Evolutionary conservation across 2,888 invertebrate species (phyloP).

Genomic region (Minunthozetes semirufus): DNA sequence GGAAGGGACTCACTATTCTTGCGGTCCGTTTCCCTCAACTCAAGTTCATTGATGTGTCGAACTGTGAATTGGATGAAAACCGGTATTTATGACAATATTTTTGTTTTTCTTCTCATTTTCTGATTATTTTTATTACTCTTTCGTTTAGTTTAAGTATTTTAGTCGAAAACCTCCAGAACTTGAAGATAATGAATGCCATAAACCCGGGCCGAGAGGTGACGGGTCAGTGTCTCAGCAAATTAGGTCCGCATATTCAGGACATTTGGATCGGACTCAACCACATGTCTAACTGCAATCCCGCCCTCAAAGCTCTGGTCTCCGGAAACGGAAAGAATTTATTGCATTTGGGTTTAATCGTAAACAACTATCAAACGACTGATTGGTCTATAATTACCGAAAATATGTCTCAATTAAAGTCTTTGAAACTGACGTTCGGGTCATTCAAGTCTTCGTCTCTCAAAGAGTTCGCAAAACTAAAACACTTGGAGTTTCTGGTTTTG

Average conservation of each 20-base stretch:
- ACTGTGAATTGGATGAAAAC: conserved; percentile 26
- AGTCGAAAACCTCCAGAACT: conserved; percentile 6
- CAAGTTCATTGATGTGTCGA: conserved; percentile 12
- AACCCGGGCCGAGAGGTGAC: conserved; percentile 17
- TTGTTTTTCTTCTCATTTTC: neutral
- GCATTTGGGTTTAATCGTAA: conserved; percentile 13
- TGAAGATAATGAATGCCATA: conserved; percentile 27
- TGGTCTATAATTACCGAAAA: conserved; percentile 5
- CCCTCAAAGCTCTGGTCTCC: conserved; percentile 2
- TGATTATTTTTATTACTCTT: neutral
- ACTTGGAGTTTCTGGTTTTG: conserved; percentile 15
- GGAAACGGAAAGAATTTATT: conserved; percentile 22
- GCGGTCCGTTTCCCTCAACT: conserved; percentile 3
- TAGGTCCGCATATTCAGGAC: conserved; percentile 13
- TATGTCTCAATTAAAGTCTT: conserved; percentile 1
- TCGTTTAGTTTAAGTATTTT: conserved; percentile 19
- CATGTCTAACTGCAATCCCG: neutral
- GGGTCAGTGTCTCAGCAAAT: conserved; percentile 16
- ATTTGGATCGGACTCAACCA: conserved; percentile 26
- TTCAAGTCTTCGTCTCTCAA: neutral
- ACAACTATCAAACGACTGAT: conserved; percentile 5
- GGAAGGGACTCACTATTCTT: conserved; percentile 19
- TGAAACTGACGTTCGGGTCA: conserved; percentile 23
- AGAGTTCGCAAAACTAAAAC: neutral
- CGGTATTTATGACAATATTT: neutral